These are phyloP conservation scores for Poecile montanus DNA, from an alignment of 2,797 vertebrate species.

Conservation along the genomic window DNA sequence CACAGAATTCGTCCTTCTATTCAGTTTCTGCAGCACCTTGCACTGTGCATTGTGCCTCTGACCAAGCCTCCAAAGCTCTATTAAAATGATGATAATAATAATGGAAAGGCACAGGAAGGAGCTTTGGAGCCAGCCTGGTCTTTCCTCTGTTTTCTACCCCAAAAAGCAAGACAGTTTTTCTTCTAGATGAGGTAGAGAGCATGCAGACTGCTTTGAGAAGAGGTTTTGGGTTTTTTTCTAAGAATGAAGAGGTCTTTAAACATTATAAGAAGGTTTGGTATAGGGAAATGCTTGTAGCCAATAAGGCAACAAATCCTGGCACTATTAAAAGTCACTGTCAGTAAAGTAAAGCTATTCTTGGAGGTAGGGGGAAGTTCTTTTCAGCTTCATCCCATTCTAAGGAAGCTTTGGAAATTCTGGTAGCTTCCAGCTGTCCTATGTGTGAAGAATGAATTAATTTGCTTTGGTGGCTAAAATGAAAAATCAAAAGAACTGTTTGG, in stretches of 20 bases:
- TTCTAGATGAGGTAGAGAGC: neutral
- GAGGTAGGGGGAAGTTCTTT: neutral
- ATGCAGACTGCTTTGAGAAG: neutral
- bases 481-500: slow-evolving; percentile 6
- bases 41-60: neutral
- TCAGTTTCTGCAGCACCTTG: neutral
- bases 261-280: neutral
- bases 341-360: neutral
- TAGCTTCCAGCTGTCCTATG: neutral
- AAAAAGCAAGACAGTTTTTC: neutral
- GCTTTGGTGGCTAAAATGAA: neutral
- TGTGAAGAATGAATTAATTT: slow-evolving; percentile 11
- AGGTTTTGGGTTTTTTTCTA: neutral
- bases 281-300: neutral
- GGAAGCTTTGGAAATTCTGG: neutral
- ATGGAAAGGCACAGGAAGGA: neutral
- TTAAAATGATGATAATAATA: neutral
- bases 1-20: neutral
- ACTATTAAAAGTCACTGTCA: neutral
- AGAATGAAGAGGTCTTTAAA: neutral
- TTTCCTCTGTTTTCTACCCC: neutral
- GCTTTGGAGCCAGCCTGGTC: neutral
- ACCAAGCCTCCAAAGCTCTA: neutral
- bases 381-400: neutral
- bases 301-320: neutral